Percentiles rank a stretch among this genome's conserved stretches.
phyloP scores from a whole-genome alignment of 1,140 invertebrate species.

The Diorhabda carinulata region DNA sequence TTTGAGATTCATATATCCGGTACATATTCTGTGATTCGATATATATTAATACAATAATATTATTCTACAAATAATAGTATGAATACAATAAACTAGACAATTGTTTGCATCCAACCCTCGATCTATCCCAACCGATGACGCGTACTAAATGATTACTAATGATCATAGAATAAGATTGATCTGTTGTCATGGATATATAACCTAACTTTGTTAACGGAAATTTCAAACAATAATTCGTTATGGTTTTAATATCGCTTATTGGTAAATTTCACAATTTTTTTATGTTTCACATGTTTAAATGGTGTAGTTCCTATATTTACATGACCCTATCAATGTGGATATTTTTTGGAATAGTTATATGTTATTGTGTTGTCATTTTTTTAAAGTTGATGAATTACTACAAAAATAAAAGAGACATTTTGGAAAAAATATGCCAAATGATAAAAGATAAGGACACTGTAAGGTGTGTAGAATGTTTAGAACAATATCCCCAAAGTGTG shows the following conservation, averaged over 20 bases:
- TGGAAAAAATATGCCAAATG: slow-evolving; percentile 21
- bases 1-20: too few species aligned
- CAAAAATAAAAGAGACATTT: slow-evolving; percentile 5
- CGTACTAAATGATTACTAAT: too few species aligned
- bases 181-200: too few species aligned
- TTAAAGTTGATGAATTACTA: neutral
- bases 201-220: neutral
- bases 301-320: slow-evolving; percentile 9
- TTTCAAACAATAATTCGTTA: neutral
- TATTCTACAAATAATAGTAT: too few species aligned
- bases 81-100: too few species aligned
- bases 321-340: slow-evolving; percentile 17
- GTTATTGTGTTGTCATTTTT: slow-evolving; percentile 4
- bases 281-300: slow-evolving; percentile 8
- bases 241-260: slow-evolving; percentile 1
- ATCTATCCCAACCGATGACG: too few species aligned
- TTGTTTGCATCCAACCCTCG: too few species aligned
- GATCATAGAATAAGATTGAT: too few species aligned
- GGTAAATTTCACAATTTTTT: slow-evolving; percentile 7
- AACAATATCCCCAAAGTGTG: slow-evolving; percentile 22
- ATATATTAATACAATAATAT: too few species aligned
- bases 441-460: slow-evolving; percentile 21
- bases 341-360: slow-evolving; percentile 12
- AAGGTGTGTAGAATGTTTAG: slow-evolving; percentile 16
- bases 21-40: too few species aligned